Evolutionary conservation across 2,113 vertebrate genomes (phyloP).

Genomic region (Entomyzon cyanotis): DNA sequence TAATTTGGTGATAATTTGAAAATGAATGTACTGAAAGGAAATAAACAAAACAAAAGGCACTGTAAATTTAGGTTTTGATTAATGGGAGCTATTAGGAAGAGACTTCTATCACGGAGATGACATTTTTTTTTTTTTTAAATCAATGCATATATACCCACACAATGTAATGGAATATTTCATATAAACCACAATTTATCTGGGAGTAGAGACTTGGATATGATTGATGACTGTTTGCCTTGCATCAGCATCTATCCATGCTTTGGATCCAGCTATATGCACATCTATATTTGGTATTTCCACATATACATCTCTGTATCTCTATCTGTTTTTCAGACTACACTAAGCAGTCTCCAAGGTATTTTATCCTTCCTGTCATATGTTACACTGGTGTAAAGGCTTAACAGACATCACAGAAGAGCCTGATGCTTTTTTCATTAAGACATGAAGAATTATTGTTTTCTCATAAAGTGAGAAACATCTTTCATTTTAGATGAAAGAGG

Average conservation of each 20-base stretch:
- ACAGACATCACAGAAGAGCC: background rate
- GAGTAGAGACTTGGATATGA: background rate
- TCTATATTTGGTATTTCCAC: background rate
- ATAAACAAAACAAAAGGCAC: constrained; percentile 37
- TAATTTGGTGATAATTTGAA: constrained; percentile 48
- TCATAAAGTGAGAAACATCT: background rate
- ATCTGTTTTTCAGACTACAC: background rate
- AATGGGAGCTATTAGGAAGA: constrained; percentile 6
- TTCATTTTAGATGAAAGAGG: constrained; percentile 16
- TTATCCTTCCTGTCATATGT: background rate
- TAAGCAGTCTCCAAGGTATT: background rate
- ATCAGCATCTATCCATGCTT: background rate
- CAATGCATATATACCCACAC: background rate
- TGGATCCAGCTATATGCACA: background rate
- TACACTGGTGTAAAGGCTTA: background rate
- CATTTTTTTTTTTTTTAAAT: background rate
- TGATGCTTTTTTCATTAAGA: constrained; percentile 14
- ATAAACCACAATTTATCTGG: background rate
- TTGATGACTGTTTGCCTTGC: background rate
- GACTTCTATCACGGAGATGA: background rate
- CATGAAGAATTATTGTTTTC: background rate
- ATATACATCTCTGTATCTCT: background rate
- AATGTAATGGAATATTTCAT: background rate
- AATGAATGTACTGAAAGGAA: constrained; percentile 43
- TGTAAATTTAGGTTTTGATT: constrained; percentile 34